Conservation (phyloP, 1,140 invertebrate species). For the Bombus pascuorum region DNA sequence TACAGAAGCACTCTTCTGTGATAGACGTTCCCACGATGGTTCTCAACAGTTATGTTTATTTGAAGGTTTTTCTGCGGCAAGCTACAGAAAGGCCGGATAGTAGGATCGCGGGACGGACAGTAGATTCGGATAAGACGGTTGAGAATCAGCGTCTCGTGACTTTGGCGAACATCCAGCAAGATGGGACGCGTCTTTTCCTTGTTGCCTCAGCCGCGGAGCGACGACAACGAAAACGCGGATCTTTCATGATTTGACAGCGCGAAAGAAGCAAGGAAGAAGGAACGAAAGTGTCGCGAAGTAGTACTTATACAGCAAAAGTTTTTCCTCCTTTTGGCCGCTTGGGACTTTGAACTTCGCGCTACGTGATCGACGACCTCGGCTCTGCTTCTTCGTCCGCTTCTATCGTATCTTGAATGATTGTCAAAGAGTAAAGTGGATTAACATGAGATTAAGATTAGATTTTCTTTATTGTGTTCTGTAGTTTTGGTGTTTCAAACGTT, state of each 20-base stretch:
- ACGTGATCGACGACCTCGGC: slow-evolving; percentile 10
- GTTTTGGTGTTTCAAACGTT: neutral
- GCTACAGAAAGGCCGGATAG: neutral
- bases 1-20: neutral
- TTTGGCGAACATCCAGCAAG: slow-evolving; percentile 6
- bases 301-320: slow-evolving; percentile 5
- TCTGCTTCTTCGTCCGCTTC: neutral
- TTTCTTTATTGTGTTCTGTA: neutral
- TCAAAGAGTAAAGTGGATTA: neutral
- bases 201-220: neutral
- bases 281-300: neutral
- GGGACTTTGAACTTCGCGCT: slow-evolving; percentile 3
- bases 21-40: slow-evolving; percentile 6
- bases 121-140: neutral
- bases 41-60: neutral
- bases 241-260: slow-evolving; percentile 14
- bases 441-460: neutral
- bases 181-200: neutral
- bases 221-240: slow-evolving; percentile 8
- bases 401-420: neutral
- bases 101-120: neutral
- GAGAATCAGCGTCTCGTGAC: slow-evolving; percentile 5
- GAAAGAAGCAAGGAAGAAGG: neutral
- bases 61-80: too few species aligned
- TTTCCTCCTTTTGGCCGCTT: neutral